Percentiles rank a stretch among this genome's conserved stretches.
Evolutionary conservation across 2,113 vertebrate genomes (phyloP).

Genomic region (Odocoileus virginianus): DNA sequence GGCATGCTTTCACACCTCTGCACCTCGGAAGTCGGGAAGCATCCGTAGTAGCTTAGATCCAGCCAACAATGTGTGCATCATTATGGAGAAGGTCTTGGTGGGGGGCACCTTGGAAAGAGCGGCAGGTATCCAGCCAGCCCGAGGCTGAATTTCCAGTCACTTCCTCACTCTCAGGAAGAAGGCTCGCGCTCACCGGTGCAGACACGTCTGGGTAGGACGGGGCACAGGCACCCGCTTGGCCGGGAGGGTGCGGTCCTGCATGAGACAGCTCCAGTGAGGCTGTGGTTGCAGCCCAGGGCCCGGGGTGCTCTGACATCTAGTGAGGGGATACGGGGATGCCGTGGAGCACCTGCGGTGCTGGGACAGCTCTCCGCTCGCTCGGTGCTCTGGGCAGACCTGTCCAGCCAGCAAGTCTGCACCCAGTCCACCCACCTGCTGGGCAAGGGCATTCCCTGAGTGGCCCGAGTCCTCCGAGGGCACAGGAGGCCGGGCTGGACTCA

Average conservation of each 20-base stretch:
- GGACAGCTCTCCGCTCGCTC: background rate
- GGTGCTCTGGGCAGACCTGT: background rate
- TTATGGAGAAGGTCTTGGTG: background rate
- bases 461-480: background rate
- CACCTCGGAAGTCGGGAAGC: accelerated
- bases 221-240: background rate
- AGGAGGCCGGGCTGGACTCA: background rate
- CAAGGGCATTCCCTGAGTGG: background rate
- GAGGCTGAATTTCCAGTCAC: background rate
- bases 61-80: accelerated
- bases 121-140: too few relatives aligned
- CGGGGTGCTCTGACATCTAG: accelerated
- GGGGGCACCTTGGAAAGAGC: background rate
- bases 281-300: background rate
- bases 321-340: accelerated
- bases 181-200: accelerated
- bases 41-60: accelerated
- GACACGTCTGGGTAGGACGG: background rate
- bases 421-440: background rate
- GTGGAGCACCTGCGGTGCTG: background rate
- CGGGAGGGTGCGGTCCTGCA: too few relatives aligned
- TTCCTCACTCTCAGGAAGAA: background rate
- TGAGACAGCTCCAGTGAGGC: background rate
- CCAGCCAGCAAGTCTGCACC: too few relatives aligned
- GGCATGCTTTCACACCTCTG: accelerated